A percentile compares a stretch with the other conserved stretches of the same genome.
These are phyloP conservation scores for Engystomops pustulosus DNA, from an alignment of 2,113 vertebrate species.

Conservation along the genomic window DNA sequence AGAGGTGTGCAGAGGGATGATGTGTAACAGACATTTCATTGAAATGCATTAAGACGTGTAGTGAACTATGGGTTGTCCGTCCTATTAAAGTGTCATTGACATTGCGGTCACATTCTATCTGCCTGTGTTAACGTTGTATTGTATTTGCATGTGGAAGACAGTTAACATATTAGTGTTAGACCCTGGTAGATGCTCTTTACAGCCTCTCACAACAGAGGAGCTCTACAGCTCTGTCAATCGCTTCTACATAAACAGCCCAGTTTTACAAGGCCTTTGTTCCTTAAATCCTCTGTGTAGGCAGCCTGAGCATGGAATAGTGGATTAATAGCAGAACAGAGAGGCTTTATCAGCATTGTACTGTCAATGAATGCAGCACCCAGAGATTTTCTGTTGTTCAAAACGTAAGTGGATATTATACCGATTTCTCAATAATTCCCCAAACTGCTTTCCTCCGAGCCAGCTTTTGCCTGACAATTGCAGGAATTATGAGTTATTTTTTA, in stretches of 20 bases:
- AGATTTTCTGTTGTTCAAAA: conserved; percentile 60
- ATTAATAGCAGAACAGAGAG: conserved; percentile 57
- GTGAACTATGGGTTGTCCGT: neutral
- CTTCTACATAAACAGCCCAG: conserved; percentile 50
- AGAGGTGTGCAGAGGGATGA: too few relatives aligned
- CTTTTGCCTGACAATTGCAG: conserved; percentile 44
- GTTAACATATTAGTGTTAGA: conserved; percentile 19
- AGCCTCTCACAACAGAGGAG: conserved; percentile 28
- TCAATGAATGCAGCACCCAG: conserved; percentile 54
- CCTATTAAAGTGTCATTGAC: neutral
- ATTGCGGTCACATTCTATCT: neutral
- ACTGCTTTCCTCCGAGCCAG: conserved; percentile 51
- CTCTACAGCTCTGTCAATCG: conserved; percentile 41
- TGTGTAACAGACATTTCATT: too few relatives aligned
- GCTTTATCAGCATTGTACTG: conserved; percentile 59
- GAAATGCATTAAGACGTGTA: neutral
- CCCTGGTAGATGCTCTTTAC: conserved; percentile 15
- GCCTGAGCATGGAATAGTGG: conserved; percentile 52
- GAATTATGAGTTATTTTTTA: conserved; percentile 45
- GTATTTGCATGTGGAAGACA: neutral
- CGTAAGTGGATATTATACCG: conserved; percentile 59
- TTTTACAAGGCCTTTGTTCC: conserved; percentile 53
- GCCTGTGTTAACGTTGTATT: neutral
- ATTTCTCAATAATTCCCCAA: conserved; percentile 58
- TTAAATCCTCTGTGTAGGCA: conserved; percentile 58